Evolutionary conservation across 2,888 invertebrate species (phyloP), one percentile per base, ranked within the genome.

Genomic region (Lagria hirta): DNA sequence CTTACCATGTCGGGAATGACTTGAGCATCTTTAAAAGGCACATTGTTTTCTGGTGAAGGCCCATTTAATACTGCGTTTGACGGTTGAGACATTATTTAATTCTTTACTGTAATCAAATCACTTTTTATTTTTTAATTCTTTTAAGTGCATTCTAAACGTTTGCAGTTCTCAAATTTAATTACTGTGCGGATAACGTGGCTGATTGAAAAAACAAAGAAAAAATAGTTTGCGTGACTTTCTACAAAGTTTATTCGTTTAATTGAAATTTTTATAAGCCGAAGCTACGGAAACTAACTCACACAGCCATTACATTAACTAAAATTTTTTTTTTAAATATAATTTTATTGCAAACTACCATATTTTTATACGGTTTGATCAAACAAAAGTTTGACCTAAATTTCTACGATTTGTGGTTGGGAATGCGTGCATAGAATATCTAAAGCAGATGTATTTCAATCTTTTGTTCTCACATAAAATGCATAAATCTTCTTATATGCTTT

Each of bases 61-160:
- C 62, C 65, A 54, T 64, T 65, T 51, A 66, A 40, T 41, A 61
- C 52, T 41, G 52, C 54, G 51, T 56, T 60, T 40, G 60, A 57
- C 30, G 57, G 58, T 38, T 62, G 51, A 27, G 61, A 57, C 61
- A 60, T 62, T 35, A 18, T 16, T 12, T 28, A 64, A 67, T 14
- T 40, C 40, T 44, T 28, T 61, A 15, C 61, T 64, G 22, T 61
- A 69, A 51, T 61, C 60, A 32, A 24, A 47, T 2, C 61, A 61
- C 48, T 62, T 64, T 13, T 68, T 65, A n/a, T 35, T n/a, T n/a
- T n/a, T 47, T 27, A 34, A 34, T 32, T n/a, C n/a, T n/a, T n/a
- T n/a, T 40, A 35, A 27, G 35, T 36, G 17, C 34, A 41, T 40
- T 38, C 23, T 23, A 17, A 33, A 17, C 29, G 34, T 38, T 43